Evolutionary conservation across 1,140 invertebrate species (phyloP), one percentile per base, ranked within the genome.

Genomic region (Neelides sp.): DNA sequence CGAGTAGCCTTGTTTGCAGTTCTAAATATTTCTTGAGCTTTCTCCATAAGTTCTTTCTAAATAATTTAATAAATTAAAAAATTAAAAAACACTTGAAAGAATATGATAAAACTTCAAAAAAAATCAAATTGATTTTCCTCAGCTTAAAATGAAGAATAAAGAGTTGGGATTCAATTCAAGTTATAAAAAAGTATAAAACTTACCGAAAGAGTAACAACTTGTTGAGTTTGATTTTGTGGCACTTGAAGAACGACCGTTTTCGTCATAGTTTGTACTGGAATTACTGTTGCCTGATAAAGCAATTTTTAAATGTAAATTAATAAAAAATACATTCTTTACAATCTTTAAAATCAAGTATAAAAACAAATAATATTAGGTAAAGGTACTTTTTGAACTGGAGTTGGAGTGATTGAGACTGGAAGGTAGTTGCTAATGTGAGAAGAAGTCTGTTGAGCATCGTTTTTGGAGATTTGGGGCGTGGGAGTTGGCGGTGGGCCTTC

Each of bases 1-100:
- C 92, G 70, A 1, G 91, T 95, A 34, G 96, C 89, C 68, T 87
- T 84, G 66, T 96, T 96, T 24, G 91, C 91, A 58, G 84, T 92
- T 49, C 82, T 75, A 73, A 97, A 97, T 87, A 96, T 95, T 68
- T 96, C 89, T 69, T 95, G 90, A 1, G 92, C 92, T 69, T 94
- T 89, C 62, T 90, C 71, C 79, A 96, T 93, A 79, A 95, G 90
- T 68, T 95, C 91, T 65, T 85, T 81, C 82, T 84, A 65, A n/a
- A n/a, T 36, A 69, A 72, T 57, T 64, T 65, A 48, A 55, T 48
- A 52, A 58, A 24, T 22, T 45, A 44, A 24, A 59, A 64, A 66
- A 53, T 36, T 52, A 20, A 23, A 41, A 34, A 23, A 32, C 22
- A 30, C 37, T 40, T 23, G 46, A 47, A 3, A 48, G 54, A 26